A percentile compares a stretch with the other conserved stretches of the same genome.
phyloP scores from a whole-genome alignment of 2,888 invertebrate genomes.

The Orchesella flavescens region DNA sequence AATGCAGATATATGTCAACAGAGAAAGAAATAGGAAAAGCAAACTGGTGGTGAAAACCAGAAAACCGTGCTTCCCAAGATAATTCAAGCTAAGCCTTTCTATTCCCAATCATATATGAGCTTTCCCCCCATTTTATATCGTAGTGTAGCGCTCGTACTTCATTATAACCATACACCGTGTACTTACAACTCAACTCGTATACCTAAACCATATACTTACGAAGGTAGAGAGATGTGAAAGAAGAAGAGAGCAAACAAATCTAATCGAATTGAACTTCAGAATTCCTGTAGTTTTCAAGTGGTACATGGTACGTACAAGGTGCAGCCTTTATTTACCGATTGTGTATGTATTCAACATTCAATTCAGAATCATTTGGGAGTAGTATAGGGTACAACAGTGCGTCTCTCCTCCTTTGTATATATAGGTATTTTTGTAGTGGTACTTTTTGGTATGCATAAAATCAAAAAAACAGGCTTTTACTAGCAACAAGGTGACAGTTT shows the following conservation, averaged over 20 bases:
- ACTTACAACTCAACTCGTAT: background rate
- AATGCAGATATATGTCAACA: too few relatives aligned
- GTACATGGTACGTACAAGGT: slow-evolving; percentile 26
- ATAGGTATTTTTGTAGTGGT: background rate
- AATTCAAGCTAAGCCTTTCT: slow-evolving; percentile 4
- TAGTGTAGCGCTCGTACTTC: background rate
- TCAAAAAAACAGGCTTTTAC: too few relatives aligned
- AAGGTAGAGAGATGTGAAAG: slow-evolving; percentile 5
- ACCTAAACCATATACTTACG: background rate
- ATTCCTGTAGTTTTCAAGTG: slow-evolving; percentile 54
- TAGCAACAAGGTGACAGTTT: too few relatives aligned
- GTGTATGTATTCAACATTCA: background rate
- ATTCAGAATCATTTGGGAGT: too few relatives aligned
- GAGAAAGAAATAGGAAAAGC: too few relatives aligned
- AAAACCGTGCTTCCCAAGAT: slow-evolving; percentile 9
- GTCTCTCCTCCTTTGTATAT: background rate
- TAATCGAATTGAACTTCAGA: slow-evolving; percentile 64
- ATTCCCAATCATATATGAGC: background rate
- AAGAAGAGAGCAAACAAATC: slow-evolving; percentile 60
- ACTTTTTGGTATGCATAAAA: too few relatives aligned
- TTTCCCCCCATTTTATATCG: background rate
- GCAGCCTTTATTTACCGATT: background rate
- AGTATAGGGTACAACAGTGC: background rate
- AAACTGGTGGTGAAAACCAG: slow-evolving; percentile 9
- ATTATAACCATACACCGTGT: background rate